A percentile compares a stretch with the other conserved stretches of the same genome.
These are phyloP conservation scores for Ateles fusciceps DNA, from an alignment of 2,797 vertebrate genomes.

Conservation along the genomic window DNA sequence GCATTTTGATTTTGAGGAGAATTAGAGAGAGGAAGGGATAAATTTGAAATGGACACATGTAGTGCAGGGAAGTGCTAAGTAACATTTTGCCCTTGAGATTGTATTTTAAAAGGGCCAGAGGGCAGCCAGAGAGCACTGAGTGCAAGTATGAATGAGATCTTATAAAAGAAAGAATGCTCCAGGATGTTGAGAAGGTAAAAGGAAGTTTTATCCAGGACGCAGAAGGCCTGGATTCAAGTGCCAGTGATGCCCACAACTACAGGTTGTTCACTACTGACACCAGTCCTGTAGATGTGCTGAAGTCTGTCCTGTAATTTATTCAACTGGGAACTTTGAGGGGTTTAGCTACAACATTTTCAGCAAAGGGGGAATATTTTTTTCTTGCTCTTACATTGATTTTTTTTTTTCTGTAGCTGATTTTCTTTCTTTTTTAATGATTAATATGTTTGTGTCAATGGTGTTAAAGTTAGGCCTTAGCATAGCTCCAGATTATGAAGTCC, in stretches of 20 bases:
- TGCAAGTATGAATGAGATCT: background rate
- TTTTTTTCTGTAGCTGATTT: background rate
- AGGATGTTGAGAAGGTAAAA: background rate
- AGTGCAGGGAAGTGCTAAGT: background rate
- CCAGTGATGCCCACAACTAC: background rate
- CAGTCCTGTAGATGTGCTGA: background rate
- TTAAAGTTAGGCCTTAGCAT: background rate
- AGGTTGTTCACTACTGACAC: background rate
- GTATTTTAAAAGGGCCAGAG: background rate
- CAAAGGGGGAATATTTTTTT: background rate
- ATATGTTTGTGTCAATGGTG: background rate
- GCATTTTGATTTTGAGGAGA: background rate
- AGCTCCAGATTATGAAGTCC: background rate
- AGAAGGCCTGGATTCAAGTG: background rate
- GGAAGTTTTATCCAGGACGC: background rate
- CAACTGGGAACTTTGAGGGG: rapidly evolving
- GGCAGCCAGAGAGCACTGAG: background rate
- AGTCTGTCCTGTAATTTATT: background rate
- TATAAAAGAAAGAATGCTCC: background rate
- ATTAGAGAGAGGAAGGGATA: background rate
- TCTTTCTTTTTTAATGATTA: background rate
- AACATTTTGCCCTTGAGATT: background rate
- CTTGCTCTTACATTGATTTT: background rate
- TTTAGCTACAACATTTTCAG: background rate
- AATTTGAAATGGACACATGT: background rate